Conservation (phyloP, 2,888 invertebrate species). For the Liodrosophila aerea region DNA sequence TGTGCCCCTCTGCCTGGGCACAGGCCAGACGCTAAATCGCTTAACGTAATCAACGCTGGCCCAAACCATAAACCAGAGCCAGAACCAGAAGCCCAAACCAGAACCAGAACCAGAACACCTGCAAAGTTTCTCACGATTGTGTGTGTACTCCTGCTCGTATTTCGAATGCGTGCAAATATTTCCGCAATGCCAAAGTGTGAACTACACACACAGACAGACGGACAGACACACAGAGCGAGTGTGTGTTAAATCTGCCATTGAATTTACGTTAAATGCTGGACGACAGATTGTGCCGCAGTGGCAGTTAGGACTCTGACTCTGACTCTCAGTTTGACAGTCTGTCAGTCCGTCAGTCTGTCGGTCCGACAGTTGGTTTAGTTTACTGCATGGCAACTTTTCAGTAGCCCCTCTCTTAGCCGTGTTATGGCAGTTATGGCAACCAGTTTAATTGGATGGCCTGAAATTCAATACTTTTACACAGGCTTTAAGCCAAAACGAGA, state of each 20-base stretch:
- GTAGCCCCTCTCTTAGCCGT: conserved; percentile 11
- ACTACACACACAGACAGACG: conserved; percentile 5
- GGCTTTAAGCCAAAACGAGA: conserved; percentile 34
- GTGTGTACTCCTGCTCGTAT: conserved; percentile 12
- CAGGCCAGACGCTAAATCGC: conserved; percentile 61
- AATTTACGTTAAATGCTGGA: conserved; percentile 42
- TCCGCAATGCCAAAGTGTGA: conserved; percentile 54
- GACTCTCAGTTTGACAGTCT: conserved; percentile 7
- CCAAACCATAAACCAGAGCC: conserved; percentile 19
- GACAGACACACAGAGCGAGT: not conserved
- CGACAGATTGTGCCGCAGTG: conserved; percentile 49
- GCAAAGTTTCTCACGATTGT: conserved; percentile 65
- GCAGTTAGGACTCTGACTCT: conserved; percentile 8
- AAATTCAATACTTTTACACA: conserved; percentile 57
- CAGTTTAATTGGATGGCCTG: conserved; percentile 58
- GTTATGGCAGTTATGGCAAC: conserved; percentile 53
- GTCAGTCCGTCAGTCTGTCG: conserved; percentile 4
- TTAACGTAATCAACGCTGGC: conserved; percentile 60
- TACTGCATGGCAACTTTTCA: conserved; percentile 7
- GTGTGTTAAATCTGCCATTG: conserved; percentile 42
- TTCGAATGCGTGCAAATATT: conserved; percentile 49
- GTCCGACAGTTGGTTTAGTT: conserved; percentile 12
- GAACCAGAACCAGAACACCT: conserved; percentile 47
- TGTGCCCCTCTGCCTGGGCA: conserved; percentile 22
- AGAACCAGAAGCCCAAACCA: no score